A percentile compares a stretch with the other conserved stretches of the same genome.
Evolutionary conservation across 2,797 vertebrate genomes (phyloP).

Genomic region (Sebastes itinus): DNA sequence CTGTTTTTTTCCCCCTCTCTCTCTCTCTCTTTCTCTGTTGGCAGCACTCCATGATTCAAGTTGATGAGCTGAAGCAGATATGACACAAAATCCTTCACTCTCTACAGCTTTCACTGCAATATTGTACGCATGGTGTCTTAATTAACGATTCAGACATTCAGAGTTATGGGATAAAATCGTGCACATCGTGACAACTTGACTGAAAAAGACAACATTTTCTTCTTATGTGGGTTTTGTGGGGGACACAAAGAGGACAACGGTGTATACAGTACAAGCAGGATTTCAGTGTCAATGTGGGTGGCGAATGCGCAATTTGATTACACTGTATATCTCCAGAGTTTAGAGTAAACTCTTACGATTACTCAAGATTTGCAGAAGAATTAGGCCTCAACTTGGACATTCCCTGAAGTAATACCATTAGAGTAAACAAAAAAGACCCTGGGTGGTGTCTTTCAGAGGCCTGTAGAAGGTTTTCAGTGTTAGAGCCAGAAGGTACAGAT

Average conservation of each 20-base stretch:
- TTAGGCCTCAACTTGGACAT: conserved; percentile 44
- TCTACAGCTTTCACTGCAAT: not conserved
- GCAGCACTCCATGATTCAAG: not conserved
- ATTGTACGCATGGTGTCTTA: not conserved
- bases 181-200: conserved; percentile 23
- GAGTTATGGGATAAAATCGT: conserved; percentile 3
- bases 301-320: conserved; percentile 60
- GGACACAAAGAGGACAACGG: conserved; percentile 31
- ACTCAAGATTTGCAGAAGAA: conserved; percentile 45
- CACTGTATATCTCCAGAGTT: conserved; percentile 49
- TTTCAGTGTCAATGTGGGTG: conserved; percentile 65
- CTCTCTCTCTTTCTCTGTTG: conserved; percentile 9
- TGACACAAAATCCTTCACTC: conserved; percentile 18
- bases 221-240: conserved; percentile 48
- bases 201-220: conserved; percentile 31
- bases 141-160: conserved; percentile 12
- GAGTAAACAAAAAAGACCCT: conserved; percentile 39
- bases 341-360: conserved; percentile 55
- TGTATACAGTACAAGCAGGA: conserved; percentile 36
- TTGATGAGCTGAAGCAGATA: conserved; percentile 27
- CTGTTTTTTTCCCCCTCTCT: not conserved
- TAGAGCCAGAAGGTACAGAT: too few species aligned
- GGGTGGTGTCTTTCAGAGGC: not conserved
- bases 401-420: conserved; percentile 28
- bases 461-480: too few species aligned